Conservation (phyloP, 2,797 vertebrate genomes). For the Pelodytes ibericus region DNA sequence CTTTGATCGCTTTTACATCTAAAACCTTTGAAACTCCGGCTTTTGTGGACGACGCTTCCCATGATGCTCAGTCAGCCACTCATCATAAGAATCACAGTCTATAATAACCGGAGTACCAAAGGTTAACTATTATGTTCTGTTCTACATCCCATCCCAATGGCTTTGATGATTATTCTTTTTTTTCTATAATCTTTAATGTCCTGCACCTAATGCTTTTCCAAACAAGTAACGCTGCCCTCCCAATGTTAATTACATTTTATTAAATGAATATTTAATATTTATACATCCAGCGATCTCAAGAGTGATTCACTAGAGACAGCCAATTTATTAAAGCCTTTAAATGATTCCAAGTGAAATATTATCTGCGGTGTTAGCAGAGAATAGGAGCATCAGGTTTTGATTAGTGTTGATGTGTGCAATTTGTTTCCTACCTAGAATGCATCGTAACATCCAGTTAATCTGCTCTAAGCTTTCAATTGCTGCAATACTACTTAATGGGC, state of each 20-base stretch:
- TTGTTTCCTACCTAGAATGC: background rate
- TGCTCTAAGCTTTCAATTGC: background rate
- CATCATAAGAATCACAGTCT: no score
- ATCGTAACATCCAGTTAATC: background rate
- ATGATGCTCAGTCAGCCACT: no score
- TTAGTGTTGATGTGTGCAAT: background rate
- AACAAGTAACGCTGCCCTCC: background rate
- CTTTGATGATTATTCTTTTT: no score
- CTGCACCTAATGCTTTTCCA: no score
- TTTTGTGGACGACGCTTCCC: no score
- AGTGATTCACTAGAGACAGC: background rate
- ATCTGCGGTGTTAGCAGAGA: background rate
- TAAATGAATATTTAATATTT: background rate
- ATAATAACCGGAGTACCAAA: no score
- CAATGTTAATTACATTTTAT: background rate
- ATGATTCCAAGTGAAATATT: slow-evolving; percentile 2
- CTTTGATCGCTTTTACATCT: no score
- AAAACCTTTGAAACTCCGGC: no score
- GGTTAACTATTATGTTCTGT: no score
- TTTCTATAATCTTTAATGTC: no score
- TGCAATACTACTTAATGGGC: background rate
- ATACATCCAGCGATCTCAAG: background rate
- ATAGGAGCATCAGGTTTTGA: background rate
- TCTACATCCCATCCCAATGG: no score
- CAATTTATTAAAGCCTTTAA: slow-evolving; percentile 25